phyloP scores from a whole-genome alignment of 2,888 invertebrate species.

The Trissonchulus sp. region DNA sequence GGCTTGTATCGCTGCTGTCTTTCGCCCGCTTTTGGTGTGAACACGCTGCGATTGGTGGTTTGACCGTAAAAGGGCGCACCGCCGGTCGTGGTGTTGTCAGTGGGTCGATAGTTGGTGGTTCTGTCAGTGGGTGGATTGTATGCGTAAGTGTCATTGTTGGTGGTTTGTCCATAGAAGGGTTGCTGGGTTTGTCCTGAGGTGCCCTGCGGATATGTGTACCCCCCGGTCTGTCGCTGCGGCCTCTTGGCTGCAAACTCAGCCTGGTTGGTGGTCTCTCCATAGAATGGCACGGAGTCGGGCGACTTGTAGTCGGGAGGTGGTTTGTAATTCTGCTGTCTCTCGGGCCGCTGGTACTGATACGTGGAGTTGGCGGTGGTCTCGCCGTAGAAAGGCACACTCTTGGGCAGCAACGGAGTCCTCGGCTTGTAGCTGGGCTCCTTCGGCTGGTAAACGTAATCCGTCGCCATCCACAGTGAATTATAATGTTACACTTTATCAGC shows the following conservation, averaged over 20 bases:
- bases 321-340: background rate
- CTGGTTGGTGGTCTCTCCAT: background rate
- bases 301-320: background rate
- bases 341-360: background rate
- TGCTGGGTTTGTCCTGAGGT: too few species aligned
- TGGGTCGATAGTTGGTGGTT: background rate
- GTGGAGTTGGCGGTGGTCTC: too few species aligned
- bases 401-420: background rate
- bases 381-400: constrained; percentile 20
- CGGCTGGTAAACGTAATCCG: background rate
- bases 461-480: too few species aligned
- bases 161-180: too few species aligned
- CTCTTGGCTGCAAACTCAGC: background rate
- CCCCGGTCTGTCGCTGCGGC: background rate
- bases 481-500: too few species aligned
- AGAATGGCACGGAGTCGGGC: constrained; percentile 5
- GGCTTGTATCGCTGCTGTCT: background rate
- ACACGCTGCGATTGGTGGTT: constrained; percentile 6
- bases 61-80: background rate
- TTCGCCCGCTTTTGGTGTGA: background rate
- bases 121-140: background rate
- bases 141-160: background rate
- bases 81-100: background rate
- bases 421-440: background rate
- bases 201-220: background rate